phyloP scores from a whole-genome alignment of 2,113 vertebrate species.

The Laterallus jamaicensis region DNA sequence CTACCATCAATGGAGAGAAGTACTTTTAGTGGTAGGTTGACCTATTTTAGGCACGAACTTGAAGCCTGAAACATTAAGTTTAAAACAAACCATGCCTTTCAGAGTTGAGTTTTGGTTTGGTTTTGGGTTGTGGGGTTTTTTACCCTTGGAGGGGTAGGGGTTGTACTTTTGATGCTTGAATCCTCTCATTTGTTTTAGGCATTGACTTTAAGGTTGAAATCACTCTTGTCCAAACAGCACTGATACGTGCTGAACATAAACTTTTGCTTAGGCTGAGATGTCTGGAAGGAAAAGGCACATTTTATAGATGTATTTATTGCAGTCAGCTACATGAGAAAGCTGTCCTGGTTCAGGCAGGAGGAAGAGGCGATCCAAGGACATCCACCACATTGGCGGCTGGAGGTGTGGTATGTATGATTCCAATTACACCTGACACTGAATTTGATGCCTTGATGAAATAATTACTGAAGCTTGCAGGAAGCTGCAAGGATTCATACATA shows the following conservation, averaged over 20 bases:
- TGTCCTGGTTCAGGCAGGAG: neutral
- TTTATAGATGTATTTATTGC: neutral
- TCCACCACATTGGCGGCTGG: accelerated
- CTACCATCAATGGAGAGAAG: neutral
- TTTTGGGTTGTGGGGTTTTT: neutral
- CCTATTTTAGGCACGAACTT: neutral
- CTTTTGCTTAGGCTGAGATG: neutral
- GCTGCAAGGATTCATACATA: neutral
- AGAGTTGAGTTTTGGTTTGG: neutral
- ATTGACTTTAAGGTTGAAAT: neutral
- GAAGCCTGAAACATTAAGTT: neutral
- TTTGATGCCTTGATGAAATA: slow-evolving; percentile 46
- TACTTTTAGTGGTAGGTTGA: neutral
- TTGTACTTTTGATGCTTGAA: neutral
- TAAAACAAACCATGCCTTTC: neutral
- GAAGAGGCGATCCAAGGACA: neutral
- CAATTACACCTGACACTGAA: slow-evolving; percentile 18
- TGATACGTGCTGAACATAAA: neutral
- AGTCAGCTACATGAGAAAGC: neutral
- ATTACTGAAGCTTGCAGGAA: slow-evolving; percentile 30
- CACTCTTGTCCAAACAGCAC: neutral
- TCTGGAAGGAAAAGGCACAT: neutral
- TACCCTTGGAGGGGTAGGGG: neutral
- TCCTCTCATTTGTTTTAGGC: neutral
- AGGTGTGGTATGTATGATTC: neutral